Conservation (phyloP, 2,113 vertebrate genomes). For the Takifugu flavidus region DNA sequence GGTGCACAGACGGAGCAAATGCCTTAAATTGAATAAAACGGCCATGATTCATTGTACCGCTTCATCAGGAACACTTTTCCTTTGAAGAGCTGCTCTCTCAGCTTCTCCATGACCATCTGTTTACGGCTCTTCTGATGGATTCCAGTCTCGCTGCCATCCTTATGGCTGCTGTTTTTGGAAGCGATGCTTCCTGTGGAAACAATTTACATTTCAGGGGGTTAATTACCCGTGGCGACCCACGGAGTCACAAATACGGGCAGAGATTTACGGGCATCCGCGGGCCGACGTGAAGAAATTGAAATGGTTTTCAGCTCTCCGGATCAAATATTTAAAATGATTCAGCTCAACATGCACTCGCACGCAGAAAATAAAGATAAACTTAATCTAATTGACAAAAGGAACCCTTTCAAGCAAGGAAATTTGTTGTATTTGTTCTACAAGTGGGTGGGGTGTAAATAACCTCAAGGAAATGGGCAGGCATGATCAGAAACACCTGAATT, state of each 20-base stretch:
- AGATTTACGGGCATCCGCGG: no score
- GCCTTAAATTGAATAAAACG: not conserved
- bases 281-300: no score
- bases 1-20: no score
- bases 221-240: conserved; percentile 15
- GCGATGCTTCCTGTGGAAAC: conserved; percentile 84
- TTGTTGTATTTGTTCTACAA: not conserved
- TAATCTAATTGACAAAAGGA: no score
- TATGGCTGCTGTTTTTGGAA: conserved; percentile 87
- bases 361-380: not conserved
- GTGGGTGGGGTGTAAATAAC: no score
- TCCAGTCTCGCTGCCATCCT: conserved; percentile 83
- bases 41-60: conserved; percentile 71
- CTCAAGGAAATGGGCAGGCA: no score
- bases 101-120: conserved; percentile 87
- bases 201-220: conserved; percentile 32
- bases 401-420: no score
- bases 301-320: no score
- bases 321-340: not conserved
- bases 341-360: conserved; percentile 1
- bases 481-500: no score
- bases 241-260: not conserved
- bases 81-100: conserved; percentile 87
- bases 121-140: conserved; percentile 85
- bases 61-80: conserved; percentile 85